Base-by-base conservation (phyloP, 2,888 invertebrate genomes). In the Graphium colonna region DNA sequence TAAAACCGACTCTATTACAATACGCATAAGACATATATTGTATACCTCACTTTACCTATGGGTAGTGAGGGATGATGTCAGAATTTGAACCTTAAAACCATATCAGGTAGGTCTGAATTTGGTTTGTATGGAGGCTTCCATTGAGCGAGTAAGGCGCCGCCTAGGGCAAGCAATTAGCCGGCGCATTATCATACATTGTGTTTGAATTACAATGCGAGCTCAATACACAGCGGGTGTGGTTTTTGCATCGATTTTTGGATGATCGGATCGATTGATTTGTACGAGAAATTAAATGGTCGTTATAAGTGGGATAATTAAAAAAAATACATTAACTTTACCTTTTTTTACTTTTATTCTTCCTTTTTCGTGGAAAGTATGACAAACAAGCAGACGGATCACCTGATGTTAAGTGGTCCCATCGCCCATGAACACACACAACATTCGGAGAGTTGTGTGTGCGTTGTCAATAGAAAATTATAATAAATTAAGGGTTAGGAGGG, bases 141-240 rank as follows among this genome's bases (percentile, higher is more conserved):
- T 46, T 46, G 46, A 46, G 21, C 7, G 1, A 17, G 18, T 2
- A 17, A 42, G 43, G 42, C 33, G 50, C 38, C 51, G 51, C 43
- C 51, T 38, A 39, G 42, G 43, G 51, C 51, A 10, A 36, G 16
- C 51, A 51, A 51, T 51, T 51, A 51, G 44, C 44, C 51, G 36
- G 21, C 44, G 17, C 38, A 51, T 51, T 51, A 44, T 5, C 51
- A 26, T 44, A 39, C 43, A 28, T 26, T 26, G 43, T 36, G 36
- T 43, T 10, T 31, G 17, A 13, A 50, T 50, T 43, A 43, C 51
- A 36, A 49, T 17, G 9, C 12, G 12, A 21, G 2, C 21, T 5
- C 21, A 21, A 21, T 21, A 21, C n/a, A n/a, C n/a, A n/a, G n/a
- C n/a, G n/a, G n/a, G n/a, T n/a, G n/a, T n/a, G n/a, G n/a, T n/a